Conservation (phyloP, 2,797 vertebrate genomes). For the Cetoscarus ocellatus region DNA sequence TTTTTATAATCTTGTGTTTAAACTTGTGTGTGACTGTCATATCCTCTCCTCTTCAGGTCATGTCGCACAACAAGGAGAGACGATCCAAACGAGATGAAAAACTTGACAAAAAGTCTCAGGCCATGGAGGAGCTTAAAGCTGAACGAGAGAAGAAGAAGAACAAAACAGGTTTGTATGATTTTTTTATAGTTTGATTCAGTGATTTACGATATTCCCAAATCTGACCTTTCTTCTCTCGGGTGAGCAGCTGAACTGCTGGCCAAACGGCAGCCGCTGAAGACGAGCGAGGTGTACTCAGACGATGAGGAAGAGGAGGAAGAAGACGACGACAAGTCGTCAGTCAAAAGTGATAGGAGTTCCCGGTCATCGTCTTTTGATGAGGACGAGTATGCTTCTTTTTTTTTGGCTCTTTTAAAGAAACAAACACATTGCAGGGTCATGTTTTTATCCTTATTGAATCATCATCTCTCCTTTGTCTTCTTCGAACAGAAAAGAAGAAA, state of each 20-base stretch:
- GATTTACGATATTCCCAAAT: background rate
- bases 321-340: slow-evolving; percentile 98
- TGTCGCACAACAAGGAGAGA: slow-evolving; percentile 98
- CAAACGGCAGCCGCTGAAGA: slow-evolving; percentile 96
- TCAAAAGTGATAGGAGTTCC: slow-evolving; percentile 95
- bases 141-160: slow-evolving; percentile 99
- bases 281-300: slow-evolving; percentile 98
- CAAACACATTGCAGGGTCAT: accelerated
- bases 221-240: background rate
- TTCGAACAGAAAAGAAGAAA: slow-evolving; percentile 90
- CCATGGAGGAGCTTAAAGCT: slow-evolving; percentile 98
- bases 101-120: slow-evolving; percentile 98
- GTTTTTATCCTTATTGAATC: background rate
- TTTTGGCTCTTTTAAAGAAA: background rate
- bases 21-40: background rate
- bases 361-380: slow-evolving; percentile 96
- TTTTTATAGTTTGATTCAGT: background rate
- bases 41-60: slow-evolving; percentile 84
- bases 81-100: slow-evolving; percentile 97
- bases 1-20: background rate
- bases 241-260: slow-evolving; percentile 94
- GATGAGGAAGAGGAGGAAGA: slow-evolving; percentile 99
- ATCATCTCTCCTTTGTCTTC: background rate
- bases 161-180: slow-evolving; percentile 88
- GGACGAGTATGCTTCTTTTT: slow-evolving; percentile 91